Evolutionary conservation across 2,888 invertebrate species (phyloP).

Genomic region (Agonopterix heracliana): DNA sequence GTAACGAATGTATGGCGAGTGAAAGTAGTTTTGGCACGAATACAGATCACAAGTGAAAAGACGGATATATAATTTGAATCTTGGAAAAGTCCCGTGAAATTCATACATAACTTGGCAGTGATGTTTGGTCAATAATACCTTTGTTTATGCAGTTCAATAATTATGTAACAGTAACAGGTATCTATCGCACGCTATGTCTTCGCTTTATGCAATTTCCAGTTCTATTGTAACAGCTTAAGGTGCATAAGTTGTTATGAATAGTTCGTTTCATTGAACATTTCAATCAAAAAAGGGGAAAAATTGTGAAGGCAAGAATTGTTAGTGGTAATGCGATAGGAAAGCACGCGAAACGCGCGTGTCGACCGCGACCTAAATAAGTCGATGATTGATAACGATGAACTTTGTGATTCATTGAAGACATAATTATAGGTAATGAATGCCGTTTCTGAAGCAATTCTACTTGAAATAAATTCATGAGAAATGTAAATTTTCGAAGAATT

Average conservation of each 20-base stretch:
- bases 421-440: too few relatives aligned
- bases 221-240: too few relatives aligned
- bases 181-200: too few relatives aligned
- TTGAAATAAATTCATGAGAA: too few relatives aligned
- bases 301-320: conserved; percentile 17
- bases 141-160: conserved; percentile 8
- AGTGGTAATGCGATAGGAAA: conserved; percentile 18
- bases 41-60: conserved; percentile 39
- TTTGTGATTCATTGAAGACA: conserved; percentile 22
- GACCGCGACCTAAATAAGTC: conserved; percentile 43
- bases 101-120: conserved; percentile 31
- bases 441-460: too few relatives aligned
- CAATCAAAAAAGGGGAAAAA: conserved; percentile 25
- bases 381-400: conserved; percentile 34
- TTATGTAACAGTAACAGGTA: conserved; percentile 7
- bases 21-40: conserved; percentile 53
- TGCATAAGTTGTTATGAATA: conserved; percentile 6
- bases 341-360: conserved; percentile 36
- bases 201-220: too few relatives aligned
- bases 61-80: conserved; percentile 15
- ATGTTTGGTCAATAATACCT: conserved; percentile 22
- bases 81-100: conserved; percentile 26
- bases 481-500: too few relatives aligned
- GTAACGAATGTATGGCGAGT: conserved; percentile 22
- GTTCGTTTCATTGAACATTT: conserved; percentile 21